Base-by-base conservation (phyloP, 2,888 invertebrate species). In the Conistra vaccinii region DNA sequence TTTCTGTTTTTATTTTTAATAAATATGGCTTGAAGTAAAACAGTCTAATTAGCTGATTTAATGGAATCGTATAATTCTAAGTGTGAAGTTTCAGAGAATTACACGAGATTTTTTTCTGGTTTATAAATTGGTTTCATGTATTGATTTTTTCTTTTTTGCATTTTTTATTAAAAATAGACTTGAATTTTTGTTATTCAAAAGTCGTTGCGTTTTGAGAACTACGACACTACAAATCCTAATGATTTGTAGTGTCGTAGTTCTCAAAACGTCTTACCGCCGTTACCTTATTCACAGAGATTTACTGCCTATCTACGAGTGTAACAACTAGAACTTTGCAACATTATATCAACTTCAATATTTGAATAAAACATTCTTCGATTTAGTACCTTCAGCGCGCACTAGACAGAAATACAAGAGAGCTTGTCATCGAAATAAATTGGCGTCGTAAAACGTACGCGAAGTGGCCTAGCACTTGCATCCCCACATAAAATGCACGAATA, bases 341-440 rank as follows among this genome's bases (percentile, higher is more conserved):
- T 35, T 51, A 78, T 45, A 51, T 70, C 42, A 60, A 60, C 58
- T 58, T 58, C 32, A 51, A 58, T 58, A 72, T 32, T 23, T 57
- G 45, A 67, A 77, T 68, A 76, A 82, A 82, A 63, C 58, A 63
- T 58, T 32, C 42, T 68, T 32, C 58, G 55, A 82, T 83, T 80
- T 81, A 84, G 82, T 83, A 82, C 72, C 75, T 83, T 81, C 76
- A 69, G 63, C 48, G 65, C 61, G 72, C 78, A 68, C 76, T 42
- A 70, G 76, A 81, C 78, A 81, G 79, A 75, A 76, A 78, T 85
- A 83, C 82, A 78, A 83, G 81, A 71, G 80, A 80, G 83, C 85
- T 88, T 87, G 86, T 86, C 84, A 82, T 81, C 69, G 80, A 82
- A 87, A 83, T 84, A 84, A 88, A 90, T 88, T 88, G 88, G 82